Conservation (phyloP, 2,113 vertebrate species). For the Oxygymnocypris stewartii region DNA sequence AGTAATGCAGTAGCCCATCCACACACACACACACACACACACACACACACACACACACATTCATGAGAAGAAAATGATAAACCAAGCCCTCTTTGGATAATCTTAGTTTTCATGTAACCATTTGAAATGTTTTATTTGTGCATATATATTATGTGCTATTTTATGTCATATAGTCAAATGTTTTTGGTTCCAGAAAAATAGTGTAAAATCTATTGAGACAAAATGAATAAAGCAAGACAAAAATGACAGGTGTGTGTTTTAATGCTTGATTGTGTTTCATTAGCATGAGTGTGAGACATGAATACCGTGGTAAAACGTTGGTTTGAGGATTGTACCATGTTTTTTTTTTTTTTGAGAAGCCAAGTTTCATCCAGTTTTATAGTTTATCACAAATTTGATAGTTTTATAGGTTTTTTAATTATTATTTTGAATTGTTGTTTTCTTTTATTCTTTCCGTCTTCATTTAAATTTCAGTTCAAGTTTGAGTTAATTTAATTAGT, state of each 20-base stretch:
- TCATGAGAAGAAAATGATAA: constrained; percentile 43
- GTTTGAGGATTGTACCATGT: too few relatives aligned
- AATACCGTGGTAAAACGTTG: too few relatives aligned
- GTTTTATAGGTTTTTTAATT: too few relatives aligned
- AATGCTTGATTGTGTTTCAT: constrained; percentile 48
- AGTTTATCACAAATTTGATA: too few relatives aligned
- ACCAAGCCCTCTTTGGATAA: constrained; percentile 63
- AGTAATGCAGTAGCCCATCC: constrained; percentile 58
- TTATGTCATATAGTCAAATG: constrained; percentile 80
- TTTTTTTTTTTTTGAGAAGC: too few relatives aligned
- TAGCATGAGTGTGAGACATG: not conserved
- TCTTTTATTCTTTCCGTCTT: too few relatives aligned
- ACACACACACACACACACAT: constrained; percentile 21
- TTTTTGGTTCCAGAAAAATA: constrained; percentile 79
- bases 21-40: too few relatives aligned
- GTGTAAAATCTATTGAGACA: constrained; percentile 80
- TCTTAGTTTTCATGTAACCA: constrained; percentile 73
- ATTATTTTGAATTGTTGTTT: too few relatives aligned
- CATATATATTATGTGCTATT: constrained; percentile 79
- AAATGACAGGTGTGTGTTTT: not conserved
- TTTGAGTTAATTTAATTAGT: too few relatives aligned
- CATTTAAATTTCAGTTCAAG: too few relatives aligned
- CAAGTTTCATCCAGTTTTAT: too few relatives aligned
- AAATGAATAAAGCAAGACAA: constrained; percentile 76
- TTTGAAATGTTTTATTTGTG: constrained; percentile 73